phyloP scores from a whole-genome alignment of 2,888 invertebrate genomes.

The Ametastegia equiseti region DNA sequence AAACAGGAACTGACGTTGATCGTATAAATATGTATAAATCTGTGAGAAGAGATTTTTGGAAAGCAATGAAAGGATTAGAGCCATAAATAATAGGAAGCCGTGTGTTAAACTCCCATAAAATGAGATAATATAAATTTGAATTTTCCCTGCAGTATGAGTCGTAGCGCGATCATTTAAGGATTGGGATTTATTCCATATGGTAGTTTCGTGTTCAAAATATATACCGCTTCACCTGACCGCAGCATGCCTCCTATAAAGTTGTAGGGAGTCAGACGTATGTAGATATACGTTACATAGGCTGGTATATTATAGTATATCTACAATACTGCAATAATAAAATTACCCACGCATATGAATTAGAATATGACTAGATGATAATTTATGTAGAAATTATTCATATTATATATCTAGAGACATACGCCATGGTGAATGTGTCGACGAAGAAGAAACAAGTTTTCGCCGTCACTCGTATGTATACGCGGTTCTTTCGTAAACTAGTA shows the following conservation, averaged over 20 bases:
- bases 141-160: background rate
- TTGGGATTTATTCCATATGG: slow-evolving; percentile 1
- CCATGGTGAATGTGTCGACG: slow-evolving; percentile 63
- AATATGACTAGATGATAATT: slow-evolving; percentile 65
- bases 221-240: background rate
- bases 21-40: background rate
- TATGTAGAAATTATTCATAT: slow-evolving; percentile 65
- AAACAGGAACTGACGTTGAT: too few species aligned
- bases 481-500: slow-evolving; percentile 41
- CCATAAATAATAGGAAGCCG: background rate
- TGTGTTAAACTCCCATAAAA: background rate
- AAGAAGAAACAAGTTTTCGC: slow-evolving; percentile 56
- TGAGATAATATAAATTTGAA: slow-evolving; percentile 28
- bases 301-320: slow-evolving; percentile 4
- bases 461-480: slow-evolving; percentile 18
- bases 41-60: background rate
- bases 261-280: background rate
- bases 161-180: too few species aligned
- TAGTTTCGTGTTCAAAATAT: slow-evolving; percentile 34
- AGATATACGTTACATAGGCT: too few species aligned
- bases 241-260: background rate
- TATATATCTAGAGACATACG: too few species aligned
- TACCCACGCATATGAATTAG: slow-evolving; percentile 67
- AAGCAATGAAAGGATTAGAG: background rate
- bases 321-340: slow-evolving; percentile 62